phyloP scores from a whole-genome alignment of 2,113 vertebrate genomes.

The Peromyscus leucopus region DNA sequence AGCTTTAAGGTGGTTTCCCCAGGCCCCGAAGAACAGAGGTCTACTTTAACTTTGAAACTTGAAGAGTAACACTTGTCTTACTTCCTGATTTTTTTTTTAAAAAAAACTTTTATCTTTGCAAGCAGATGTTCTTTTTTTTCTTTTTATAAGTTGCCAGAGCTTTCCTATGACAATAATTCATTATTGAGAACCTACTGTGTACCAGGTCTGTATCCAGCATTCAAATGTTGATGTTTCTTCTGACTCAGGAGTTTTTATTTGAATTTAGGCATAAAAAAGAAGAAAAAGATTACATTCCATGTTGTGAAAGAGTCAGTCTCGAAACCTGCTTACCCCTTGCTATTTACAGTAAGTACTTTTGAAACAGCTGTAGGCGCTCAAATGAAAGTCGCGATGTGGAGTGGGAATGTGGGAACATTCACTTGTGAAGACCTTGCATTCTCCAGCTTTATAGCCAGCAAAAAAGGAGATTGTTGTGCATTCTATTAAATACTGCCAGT shows the following conservation, averaged over 20 bases:
- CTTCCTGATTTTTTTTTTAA: conserved; percentile 65
- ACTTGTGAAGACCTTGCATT: conserved; percentile 87
- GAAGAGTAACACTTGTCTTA: conserved; percentile 73
- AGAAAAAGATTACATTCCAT: conserved; percentile 80
- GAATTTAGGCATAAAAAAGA: conserved; percentile 79
- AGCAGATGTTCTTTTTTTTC: conserved; percentile 76
- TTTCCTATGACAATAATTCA: conserved; percentile 62
- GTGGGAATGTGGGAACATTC: conserved; percentile 89
- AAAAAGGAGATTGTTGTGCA: conserved; percentile 90
- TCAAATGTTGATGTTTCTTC: neutral
- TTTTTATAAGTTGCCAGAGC: conserved; percentile 80
- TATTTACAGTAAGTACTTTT: conserved; percentile 88
- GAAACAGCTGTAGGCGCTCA: conserved; percentile 85
- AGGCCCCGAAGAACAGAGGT: conserved; percentile 76
- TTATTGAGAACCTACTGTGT: conserved; percentile 76
- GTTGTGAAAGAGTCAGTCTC: conserved; percentile 85
- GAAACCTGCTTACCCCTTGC: conserved; percentile 85
- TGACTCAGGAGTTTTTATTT: conserved; percentile 78
- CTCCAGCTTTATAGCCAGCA: conserved; percentile 87
- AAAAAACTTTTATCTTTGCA: conserved; percentile 75
- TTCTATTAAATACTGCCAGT: conserved; percentile 91
- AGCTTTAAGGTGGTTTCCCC: conserved; percentile 39
- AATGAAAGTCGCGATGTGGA: conserved; percentile 87
- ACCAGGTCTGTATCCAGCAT: neutral
- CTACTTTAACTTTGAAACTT: conserved; percentile 72